Conservation (phyloP, 2,888 invertebrate genomes). For the Drosophila prolongata region DNA sequence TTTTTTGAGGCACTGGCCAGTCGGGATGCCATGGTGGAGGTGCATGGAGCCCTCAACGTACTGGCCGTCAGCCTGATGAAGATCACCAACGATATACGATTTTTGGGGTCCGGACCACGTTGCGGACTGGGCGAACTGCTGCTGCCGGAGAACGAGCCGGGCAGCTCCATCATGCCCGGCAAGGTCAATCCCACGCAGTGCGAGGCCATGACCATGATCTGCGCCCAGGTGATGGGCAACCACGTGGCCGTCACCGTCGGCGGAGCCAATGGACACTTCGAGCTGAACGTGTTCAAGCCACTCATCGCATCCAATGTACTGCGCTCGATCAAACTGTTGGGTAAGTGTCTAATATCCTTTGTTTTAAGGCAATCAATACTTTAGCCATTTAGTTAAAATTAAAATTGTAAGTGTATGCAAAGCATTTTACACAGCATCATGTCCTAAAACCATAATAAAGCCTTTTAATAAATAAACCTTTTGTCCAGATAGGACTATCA, state of each 20-base stretch:
- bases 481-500: no score
- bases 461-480: no score
- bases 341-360: background rate
- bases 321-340: background rate
- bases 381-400: no score
- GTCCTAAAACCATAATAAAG: no score
- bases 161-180: conserved; percentile 8
- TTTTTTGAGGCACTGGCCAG: conserved; percentile 5
- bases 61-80: conserved; percentile 11
- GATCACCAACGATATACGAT: conserved; percentile 2
- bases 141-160: conserved; percentile 14
- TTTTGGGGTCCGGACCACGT: background rate
- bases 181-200: conserved; percentile 12
- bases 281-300: conserved; percentile 3
- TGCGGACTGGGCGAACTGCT: background rate
- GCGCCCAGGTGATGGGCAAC: conserved; percentile 13
- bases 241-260: conserved; percentile 7
- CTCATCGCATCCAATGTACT: conserved; percentile 4
- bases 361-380: no score
- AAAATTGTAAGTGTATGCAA: no score
- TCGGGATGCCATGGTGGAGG: conserved; percentile 7
- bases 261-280: conserved; percentile 3
- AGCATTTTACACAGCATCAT: no score
- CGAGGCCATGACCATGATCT: conserved; percentile 12
- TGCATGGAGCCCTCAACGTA: conserved; percentile 5